Base-by-base conservation (phyloP, 2,888 invertebrate species). In the Ophioninae sp. region DNA sequence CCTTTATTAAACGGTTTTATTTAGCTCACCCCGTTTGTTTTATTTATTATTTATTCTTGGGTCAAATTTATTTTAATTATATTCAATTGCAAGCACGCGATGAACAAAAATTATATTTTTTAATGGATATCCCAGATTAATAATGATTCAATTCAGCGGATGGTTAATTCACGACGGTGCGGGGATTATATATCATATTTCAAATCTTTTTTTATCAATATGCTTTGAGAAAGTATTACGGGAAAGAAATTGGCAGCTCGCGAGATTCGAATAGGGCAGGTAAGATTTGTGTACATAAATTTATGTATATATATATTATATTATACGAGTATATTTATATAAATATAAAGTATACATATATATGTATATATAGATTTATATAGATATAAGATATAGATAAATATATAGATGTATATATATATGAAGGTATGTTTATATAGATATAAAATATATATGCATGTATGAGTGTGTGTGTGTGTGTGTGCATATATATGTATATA, bases 261-360 rank as follows among this genome's bases (percentile, higher is more conserved):
- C 10, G 3, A 61, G 68, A 59, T 61, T n/a, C 59, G 68, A 58
- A 44, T 69, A 44, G 23, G 41, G 69, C 37, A 10, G 37, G 80
- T 81, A 74, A 79, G 75, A 79, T 81, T 81, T 84, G 75, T 69
- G 79, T 84, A 63, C 37, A 69, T 74, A 68, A 39, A 69, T 63
- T 39, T 51, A 51, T 68, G 17, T 22, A 67, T 41, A 41, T 67
- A 67, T 67, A 67, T 41, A 41, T 64, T 64, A 64, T 22, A 64
- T 64, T n/a, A n/a, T n/a, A n/a, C n/a, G n/a, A n/a, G n/a, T n/a
- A 67, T 39, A 41, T 75, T 83, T 37, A 72, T 30, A 30, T 30
- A 30, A 3, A 30, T 30, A 30, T 30, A 30, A 30, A 3, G 3
- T 2, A 30, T 30, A 30, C 3, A 30, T 30, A 3, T 30, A 30